Evolutionary conservation across 2,888 invertebrate genomes (phyloP), one percentile per base, ranked within the genome.

Genomic region (Nomada fucata): DNA sequence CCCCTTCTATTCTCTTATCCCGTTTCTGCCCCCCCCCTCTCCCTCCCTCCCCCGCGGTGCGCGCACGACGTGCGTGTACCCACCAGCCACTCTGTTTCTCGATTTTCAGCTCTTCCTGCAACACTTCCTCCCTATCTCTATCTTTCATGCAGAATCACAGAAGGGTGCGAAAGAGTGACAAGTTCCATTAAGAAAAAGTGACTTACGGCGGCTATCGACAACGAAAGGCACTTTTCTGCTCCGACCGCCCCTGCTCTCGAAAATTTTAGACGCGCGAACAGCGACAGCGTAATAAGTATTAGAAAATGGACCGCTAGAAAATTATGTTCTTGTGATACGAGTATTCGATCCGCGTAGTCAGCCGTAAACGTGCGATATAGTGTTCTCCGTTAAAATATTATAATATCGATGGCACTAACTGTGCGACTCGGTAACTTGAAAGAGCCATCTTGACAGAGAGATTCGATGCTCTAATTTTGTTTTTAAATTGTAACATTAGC

Each of bases 181-280:
- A 89, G 84, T 88, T 91, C 91, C 90, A 91, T 91, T 91, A 91
- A 90, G 88, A 89, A 90, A 91, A 90, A 88, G 89, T 91, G 91
- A 92, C 91, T 92, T 91, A 91, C 90, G 90, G 87, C 74, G 83
- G 74, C 86, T 89, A 87, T 85, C 86, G 89, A 90, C 91, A 91
- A 82, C 87, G 91, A 91, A 91, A 91, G 91, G 86, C 90, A 91
- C 91, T 91, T 85, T 84, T 85, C 84, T 70, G 65, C 65, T 73
- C 73, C 64, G 76, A 79, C 77, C 61, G 69, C 18, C 63, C 65
- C 77, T 23, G 76, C 52, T 84, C 61, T 63, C 78, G 70, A 78
- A 78, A 81, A 86, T 87, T 88, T 81, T 76, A 85, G 82, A 75
- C 84, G 64, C 69, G 59, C 59, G 65, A 78, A 77, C 71, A 64